Evolutionary conservation across 2,888 invertebrate genomes (phyloP).

Genomic region (Eupithecia exiguata): DNA sequence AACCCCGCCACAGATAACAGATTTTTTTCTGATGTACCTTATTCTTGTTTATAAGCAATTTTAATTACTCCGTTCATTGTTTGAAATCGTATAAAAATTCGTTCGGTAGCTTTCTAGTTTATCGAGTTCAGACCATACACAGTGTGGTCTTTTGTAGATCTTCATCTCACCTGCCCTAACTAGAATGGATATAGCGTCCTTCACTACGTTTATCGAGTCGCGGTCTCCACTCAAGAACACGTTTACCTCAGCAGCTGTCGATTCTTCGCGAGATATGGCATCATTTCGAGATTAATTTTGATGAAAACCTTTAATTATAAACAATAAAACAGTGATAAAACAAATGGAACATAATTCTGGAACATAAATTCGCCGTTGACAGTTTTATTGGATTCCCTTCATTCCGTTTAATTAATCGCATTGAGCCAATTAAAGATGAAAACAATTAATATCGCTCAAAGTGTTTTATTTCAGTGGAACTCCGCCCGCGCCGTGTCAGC

Average conservation of each 20-base stretch:
- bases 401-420: slow-evolving; percentile 43
- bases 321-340: slow-evolving; percentile 33
- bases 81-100: too few species aligned
- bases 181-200: not conserved
- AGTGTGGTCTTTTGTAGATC: not conserved
- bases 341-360: slow-evolving; percentile 29
- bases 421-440: slow-evolving; percentile 35
- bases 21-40: too few species aligned
- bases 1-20: too few species aligned
- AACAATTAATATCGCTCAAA: slow-evolving; percentile 36
- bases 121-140: too few species aligned
- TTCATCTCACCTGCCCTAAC: not conserved
- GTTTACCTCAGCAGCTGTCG: not conserved
- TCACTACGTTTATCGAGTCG: not conserved
- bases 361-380: slow-evolving; percentile 37
- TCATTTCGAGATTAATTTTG: not conserved
- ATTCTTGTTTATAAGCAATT: too few species aligned
- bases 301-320: not conserved
- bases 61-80: too few species aligned
- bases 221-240: not conserved
- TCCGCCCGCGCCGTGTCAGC: not conserved
- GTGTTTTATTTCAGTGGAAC: slow-evolving; percentile 4
- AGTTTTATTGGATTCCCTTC: slow-evolving; percentile 43
- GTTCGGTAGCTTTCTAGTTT: too few species aligned
- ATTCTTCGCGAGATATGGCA: not conserved